A percentile compares a stretch with the other conserved stretches of the same genome.
These are phyloP conservation scores for Proctacanthus coquilletti DNA, from an alignment of 1,140 invertebrate genomes.

Conservation along the genomic window DNA sequence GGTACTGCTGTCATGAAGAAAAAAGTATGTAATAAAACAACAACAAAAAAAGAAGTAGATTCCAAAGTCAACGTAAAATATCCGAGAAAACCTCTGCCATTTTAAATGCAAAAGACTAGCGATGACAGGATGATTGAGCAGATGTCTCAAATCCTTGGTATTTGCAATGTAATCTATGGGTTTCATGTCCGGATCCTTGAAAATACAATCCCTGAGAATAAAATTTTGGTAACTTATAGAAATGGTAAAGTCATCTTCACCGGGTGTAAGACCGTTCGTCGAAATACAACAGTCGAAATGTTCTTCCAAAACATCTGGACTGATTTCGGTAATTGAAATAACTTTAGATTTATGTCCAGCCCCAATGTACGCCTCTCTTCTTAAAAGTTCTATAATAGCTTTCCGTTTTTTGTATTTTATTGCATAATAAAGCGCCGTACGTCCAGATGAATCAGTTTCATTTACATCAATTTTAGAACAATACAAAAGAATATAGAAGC, in stretches of 20 bases:
- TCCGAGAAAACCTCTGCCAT: conserved; percentile 56
- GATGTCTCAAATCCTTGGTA: conserved; percentile 41
- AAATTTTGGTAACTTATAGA: conserved; percentile 55
- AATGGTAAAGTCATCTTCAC: conserved; percentile 48
- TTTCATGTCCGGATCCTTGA: too few relatives aligned
- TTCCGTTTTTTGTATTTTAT: conserved; percentile 44
- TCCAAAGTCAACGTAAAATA: conserved; percentile 53
- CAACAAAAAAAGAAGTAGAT: conserved; percentile 55
- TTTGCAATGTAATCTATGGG: conserved; percentile 48
- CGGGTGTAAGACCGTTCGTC: conserved; percentile 39
- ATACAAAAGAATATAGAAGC: conserved; percentile 36
- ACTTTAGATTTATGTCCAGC: conserved; percentile 45
- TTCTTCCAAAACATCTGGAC: conserved; percentile 42
- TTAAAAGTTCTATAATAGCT: conserved; percentile 41
- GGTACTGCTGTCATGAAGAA: conserved; percentile 36
- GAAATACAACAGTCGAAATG: conserved; percentile 54
- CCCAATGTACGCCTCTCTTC: conserved; percentile 54
- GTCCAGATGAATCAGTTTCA: conserved; percentile 48
- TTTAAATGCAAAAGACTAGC: conserved; percentile 68
- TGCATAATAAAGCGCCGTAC: conserved; percentile 70
- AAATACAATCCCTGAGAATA: conserved; percentile 37
- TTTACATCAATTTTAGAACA: conserved; percentile 44
- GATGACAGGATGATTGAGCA: conserved; percentile 65
- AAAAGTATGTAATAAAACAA: conserved; percentile 46
- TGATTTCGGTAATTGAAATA: conserved; percentile 51